Base-by-base conservation (phyloP, 1,140 invertebrate species). In the Drosophila ercepeae region DNA sequence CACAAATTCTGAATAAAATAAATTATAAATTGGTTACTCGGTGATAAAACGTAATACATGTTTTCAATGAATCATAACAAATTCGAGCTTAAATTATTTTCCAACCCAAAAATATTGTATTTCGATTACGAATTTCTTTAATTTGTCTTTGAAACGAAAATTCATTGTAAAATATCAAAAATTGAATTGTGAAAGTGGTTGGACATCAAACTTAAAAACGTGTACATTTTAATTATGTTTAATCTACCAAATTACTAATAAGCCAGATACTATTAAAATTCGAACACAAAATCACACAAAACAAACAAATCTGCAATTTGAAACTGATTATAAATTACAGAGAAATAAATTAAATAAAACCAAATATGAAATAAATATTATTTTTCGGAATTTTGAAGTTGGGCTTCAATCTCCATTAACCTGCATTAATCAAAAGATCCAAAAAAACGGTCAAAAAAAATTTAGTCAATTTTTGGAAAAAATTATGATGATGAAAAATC, bases 11-110 rank as follows among this genome's bases (percentile, higher is more conserved):
- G 23, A 67, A 58, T 46, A 19, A 67, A 51, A 69, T 59, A 39
- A 74, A 67, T 77, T 65, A 69, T 59, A 39, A 74, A 67, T 77
- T 65, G 55, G 73, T 86, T 82, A 79, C 77, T 16, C 77, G 70
- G 51, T 86, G 75, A 84, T 84, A 79, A 72, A 64, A 64, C 64
- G 50, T 32, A 53, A 65, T 8, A 73, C 44, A 71, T 74, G 67
- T 81, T 89, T 89, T 77, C 68, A 68, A 58, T 14, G 51, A 71
- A 49, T 73, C 45, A 78, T 27, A 57, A 63, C 34, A 70, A 89
- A 89, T 89, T 89, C 86, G 86, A 89, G 86, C 86, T 89, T 89
- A 89, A 77, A 84, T 78, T 68, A 75, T 70, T 88, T 86, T 61
- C 59, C 48, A 81, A 89, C 70, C 46, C 27, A 19, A 27, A 63